phyloP scores from a whole-genome alignment of 2,113 vertebrate species.

The Tricholaema leucomelas region DNA sequence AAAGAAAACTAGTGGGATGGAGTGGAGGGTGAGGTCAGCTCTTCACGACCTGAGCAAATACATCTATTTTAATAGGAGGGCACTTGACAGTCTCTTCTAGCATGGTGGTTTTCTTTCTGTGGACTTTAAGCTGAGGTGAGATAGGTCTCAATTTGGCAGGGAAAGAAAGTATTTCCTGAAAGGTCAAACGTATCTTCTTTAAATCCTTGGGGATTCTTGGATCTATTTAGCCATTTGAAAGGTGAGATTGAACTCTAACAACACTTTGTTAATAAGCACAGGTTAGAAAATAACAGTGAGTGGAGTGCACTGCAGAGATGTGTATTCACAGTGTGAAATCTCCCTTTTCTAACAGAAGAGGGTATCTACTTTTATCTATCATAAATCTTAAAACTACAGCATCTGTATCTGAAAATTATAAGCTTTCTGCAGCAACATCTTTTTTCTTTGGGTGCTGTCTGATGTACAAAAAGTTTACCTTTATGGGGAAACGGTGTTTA shows the following conservation, averaged over 20 bases:
- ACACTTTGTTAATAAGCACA: not conserved
- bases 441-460: not conserved
- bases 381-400: not conserved
- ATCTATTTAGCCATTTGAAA: not conserved
- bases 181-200: not conserved
- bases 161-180: not conserved
- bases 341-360: not conserved
- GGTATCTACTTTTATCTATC: not conserved
- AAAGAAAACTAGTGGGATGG: not conserved
- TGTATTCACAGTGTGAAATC: not conserved
- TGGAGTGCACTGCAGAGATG: not conserved
- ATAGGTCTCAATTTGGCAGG: not conserved
- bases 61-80: not conserved
- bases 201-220: not conserved
- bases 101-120: not conserved
- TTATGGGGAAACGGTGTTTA: not conserved
- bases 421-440: not conserved
- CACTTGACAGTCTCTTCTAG: not conserved
- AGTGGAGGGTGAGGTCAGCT: not conserved
- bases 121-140: not conserved
- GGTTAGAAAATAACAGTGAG: not conserved
- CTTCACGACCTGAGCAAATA: not conserved
- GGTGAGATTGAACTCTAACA: not conserved
- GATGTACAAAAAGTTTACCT: not conserved
- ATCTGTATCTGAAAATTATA: not conserved